Evolutionary conservation across 2,113 vertebrate genomes (phyloP).

Genomic region (Pontoporia blainvillei): DNA sequence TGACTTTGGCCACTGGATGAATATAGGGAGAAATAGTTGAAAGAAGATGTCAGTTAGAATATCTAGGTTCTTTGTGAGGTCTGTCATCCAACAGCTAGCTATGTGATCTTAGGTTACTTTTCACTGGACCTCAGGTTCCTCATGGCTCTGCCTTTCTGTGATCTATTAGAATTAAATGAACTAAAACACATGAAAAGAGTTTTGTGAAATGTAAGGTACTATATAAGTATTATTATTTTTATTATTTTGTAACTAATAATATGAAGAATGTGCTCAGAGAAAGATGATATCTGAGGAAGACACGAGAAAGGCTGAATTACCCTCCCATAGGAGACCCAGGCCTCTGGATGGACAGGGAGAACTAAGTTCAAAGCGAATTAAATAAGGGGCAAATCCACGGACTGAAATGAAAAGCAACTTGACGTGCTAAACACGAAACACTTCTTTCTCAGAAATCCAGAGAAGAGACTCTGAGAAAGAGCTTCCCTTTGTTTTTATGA

Average conservation of each 20-base stretch:
- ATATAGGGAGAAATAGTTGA: neutral
- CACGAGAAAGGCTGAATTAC: neutral
- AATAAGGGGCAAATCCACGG: neutral
- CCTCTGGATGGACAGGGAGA: neutral
- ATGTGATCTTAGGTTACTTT: neutral
- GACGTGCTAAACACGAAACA: constrained; percentile 30
- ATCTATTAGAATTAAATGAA: neutral
- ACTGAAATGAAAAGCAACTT: constrained; percentile 50
- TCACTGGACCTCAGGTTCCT: neutral
- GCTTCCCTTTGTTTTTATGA: constrained; percentile 60
- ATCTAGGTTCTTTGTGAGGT: neutral
- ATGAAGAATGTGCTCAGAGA: neutral
- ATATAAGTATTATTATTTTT: neutral
- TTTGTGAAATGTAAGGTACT: neutral
- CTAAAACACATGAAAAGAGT: neutral
- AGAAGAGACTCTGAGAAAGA: constrained; percentile 58
- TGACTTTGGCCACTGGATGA: neutral
- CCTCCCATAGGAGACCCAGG: neutral
- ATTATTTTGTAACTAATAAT: neutral
- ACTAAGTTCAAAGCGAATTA: constrained; percentile 32
- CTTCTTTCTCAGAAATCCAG: constrained; percentile 72
- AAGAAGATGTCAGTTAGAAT: neutral
- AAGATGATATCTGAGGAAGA: constrained; percentile 18
- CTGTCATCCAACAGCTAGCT: neutral
- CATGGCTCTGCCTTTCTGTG: neutral